Conservation (phyloP, 2,113 vertebrate species). For the Clupea harengus region DNA sequence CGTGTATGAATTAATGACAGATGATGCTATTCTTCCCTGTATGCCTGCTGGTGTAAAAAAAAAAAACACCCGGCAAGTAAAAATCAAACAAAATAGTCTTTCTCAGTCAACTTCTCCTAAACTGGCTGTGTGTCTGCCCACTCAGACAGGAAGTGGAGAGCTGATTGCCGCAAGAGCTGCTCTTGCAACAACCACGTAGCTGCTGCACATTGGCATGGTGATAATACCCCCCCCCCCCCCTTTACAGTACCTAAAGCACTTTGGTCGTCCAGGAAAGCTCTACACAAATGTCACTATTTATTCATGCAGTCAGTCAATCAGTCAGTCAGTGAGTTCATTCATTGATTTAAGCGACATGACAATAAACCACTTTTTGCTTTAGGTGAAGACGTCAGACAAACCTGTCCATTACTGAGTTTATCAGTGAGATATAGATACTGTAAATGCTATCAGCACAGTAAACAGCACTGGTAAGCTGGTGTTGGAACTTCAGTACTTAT, state of each 20-base stretch:
- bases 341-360: not conserved
- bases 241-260: no score
- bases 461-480: not conserved
- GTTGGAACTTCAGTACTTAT: not conserved
- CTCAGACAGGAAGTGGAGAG: not conserved
- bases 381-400: not conserved
- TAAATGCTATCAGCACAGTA: not conserved
- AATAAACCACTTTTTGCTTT: not conserved
- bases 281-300: no score
- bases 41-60: no score
- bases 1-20: no score
- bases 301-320: not conserved
- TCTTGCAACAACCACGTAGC: no score
- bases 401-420: not conserved
- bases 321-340: not conserved
- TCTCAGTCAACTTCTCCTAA: not conserved
- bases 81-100: not conserved
- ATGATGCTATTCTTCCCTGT: not conserved
- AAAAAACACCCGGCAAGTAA: no score
- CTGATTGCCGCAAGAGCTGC: no score
- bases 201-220: no score
- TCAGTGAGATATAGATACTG: not conserved
- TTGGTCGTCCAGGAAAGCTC: no score
- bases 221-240: no score
- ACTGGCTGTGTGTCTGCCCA: not conserved